phyloP scores from a whole-genome alignment of 2,888 invertebrate species.

The Syrphus vitripennis region DNA sequence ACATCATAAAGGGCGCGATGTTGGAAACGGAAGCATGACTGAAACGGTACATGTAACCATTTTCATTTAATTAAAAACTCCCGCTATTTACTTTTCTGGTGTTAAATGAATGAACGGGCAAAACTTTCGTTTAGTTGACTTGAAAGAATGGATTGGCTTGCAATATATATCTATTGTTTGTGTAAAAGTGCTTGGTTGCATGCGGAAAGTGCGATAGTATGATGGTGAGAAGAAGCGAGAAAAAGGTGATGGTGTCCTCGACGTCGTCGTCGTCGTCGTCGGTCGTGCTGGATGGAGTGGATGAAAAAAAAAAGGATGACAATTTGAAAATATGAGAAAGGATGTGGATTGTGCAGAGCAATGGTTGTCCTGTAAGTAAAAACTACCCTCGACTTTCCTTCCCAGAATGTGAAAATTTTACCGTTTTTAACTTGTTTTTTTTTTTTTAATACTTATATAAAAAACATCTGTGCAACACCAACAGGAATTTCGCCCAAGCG shows the following conservation, averaged over 20 bases:
- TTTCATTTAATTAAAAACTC: slow-evolving; percentile 71
- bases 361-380: background rate
- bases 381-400: slow-evolving; percentile 35
- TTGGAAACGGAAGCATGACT: slow-evolving; percentile 40
- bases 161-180: slow-evolving; percentile 22
- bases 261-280: background rate
- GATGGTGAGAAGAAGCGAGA: background rate
- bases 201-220: background rate
- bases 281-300: background rate
- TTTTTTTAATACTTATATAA: background rate
- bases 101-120: slow-evolving; percentile 62
- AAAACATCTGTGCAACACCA: slow-evolving; percentile 35
- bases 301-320: slow-evolving; percentile 15
- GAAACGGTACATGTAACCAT: slow-evolving; percentile 59
- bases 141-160: slow-evolving; percentile 60
- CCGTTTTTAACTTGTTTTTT: background rate
- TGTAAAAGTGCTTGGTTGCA: background rate
- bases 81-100: slow-evolving; percentile 68
- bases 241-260: background rate
- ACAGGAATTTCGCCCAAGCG: slow-evolving; percentile 17
- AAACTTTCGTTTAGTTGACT: slow-evolving; percentile 65
- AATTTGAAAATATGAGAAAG: slow-evolving; percentile 39
- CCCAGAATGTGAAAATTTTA: slow-evolving; percentile 9
- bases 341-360: background rate
- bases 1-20: background rate